Evolutionary conservation across 2,797 vertebrate species (phyloP), one percentile per base, ranked within the genome.

Genomic region (Alosa sapidissima): DNA sequence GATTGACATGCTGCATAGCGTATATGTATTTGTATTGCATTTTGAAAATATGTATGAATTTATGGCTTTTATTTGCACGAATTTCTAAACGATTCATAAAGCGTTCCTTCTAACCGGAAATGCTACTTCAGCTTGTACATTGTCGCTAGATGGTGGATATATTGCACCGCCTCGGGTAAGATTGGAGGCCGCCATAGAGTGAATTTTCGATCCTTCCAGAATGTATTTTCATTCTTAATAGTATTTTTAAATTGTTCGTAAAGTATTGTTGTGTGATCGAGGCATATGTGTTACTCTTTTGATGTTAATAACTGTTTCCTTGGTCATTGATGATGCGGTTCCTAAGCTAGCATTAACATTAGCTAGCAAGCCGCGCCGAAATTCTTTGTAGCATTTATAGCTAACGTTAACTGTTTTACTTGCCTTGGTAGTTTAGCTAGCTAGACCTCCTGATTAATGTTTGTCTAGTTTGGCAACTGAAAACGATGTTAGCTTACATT

Each of bases 81-180:
- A 72, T 72, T 72, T 72, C 65, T 72, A 14, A 68, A 68, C 33
- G 33, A 14, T 72, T 13, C 11, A 68, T 11, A 36, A 72, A 8
- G 3, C 13, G 28, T 36, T 72, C 65, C 13, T 1, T n/a, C 41
- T 21, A 19, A 78, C 72, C 72, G 72, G 72, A 78, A 78, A 78
- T 47, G 72, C 14, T 11, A 78, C 41, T 78, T 78, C 72, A 78
- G 72, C 72, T 41, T 36, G 33, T 21, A 45, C 72, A 78, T 78
- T 45, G 36, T 78, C 72, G 72, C 45, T 41, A 41, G 41, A 47
- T 78, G 72, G 36, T 47, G 72, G 36, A 78, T 78, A 19, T 78
- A 78, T 16, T 78, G 36, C 72, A 21, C 41, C 72, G 72, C 72
- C 36, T 78, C 1, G 41, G 72, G 72, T 78, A 78, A 78, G 72